Evolutionary conservation across 2,888 invertebrate genomes (phyloP), one percentile per base, ranked within the genome.

Genomic region (Octodonta nipae): DNA sequence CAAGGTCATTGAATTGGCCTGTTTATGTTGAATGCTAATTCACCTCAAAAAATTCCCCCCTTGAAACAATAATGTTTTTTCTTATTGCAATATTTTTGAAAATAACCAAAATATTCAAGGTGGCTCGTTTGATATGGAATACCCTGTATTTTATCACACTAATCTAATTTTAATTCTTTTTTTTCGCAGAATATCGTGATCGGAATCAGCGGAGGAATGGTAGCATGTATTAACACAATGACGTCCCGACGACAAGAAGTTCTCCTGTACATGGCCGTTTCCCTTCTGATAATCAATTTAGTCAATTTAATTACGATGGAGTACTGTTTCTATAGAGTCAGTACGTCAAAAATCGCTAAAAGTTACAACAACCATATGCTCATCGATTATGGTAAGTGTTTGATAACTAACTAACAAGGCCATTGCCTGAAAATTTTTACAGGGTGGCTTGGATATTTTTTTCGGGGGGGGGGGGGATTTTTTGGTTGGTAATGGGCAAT

Each of bases 271-370:
- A 51, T 67, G 46, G 59, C 65, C 64, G 49, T 70, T 60, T 56
- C 66, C 54, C 62, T 74, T 61, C 47, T 63, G 54, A 56, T 69
- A 63, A 56, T 72, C 61, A 56, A 60, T 50, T 44, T 58, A 50
- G 49, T 70, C 55, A 64, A 76, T 64, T 61, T 75, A 30, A 56
- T 66, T 35, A 44, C 67, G 12, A 59, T 59, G 27, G 67, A 67
- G 50, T 66, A 65, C 63, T 54, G 58, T 36, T 58, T 65, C 39
- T 60, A 63, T 47, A 54, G 55, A 33, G 48, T 52, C 16, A 55
- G 58, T 39, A 49, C 58, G 44, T 44, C 51, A 11, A 51, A 49
- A 40, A 37, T 58, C 28, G 35, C 55, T 26, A 47, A 48, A 34
- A 49, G 50, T 33, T 55, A 59, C 40, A 51, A 54, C 15, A 56